Percentiles rank a stretch among this genome's conserved stretches.
Conservation (phyloP, 1,140 invertebrate genomes). For the Eubasilissa regina region DNA sequence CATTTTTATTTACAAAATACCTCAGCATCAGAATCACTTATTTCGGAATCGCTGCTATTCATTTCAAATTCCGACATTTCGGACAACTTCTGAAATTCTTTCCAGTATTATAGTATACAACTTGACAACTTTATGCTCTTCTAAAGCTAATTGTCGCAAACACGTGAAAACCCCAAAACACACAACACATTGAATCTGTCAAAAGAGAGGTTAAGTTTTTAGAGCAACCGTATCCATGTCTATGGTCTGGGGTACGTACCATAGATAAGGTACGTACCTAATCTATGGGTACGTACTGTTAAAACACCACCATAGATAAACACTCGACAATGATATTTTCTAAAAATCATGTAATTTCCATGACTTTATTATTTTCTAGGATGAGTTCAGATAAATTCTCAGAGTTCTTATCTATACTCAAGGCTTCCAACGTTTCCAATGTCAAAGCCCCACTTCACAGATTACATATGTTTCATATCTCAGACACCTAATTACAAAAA, state of each 20-base stretch:
- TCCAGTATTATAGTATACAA: neutral
- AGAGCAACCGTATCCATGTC: too few relatives aligned
- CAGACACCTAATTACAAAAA: too few relatives aligned
- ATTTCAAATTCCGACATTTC: constrained; percentile 47
- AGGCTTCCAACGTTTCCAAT: constrained; percentile 3
- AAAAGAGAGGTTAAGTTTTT: constrained; percentile 1
- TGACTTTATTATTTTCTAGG: too few relatives aligned
- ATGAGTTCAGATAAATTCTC: too few relatives aligned
- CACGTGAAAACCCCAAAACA: neutral
- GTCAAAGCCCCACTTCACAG: too few relatives aligned
- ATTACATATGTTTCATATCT: too few relatives aligned
- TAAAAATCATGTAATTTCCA: neutral
- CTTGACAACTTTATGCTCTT: neutral
- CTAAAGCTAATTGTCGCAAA: neutral
- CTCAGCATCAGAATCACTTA: constrained; percentile 68
- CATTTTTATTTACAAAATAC: too few relatives aligned
- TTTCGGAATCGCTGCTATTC: constrained; percentile 61
- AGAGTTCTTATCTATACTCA: too few relatives aligned
- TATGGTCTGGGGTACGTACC: too few relatives aligned
- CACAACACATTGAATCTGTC: neutral
- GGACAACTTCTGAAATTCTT: neutral
- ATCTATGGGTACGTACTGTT: too few relatives aligned
- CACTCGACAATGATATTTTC: neutral
- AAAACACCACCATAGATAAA: too few relatives aligned
- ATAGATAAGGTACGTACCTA: too few relatives aligned